These are phyloP conservation scores for Carollia perspicillata DNA, from an alignment of 2,113 vertebrate genomes.

Conservation along the genomic window DNA sequence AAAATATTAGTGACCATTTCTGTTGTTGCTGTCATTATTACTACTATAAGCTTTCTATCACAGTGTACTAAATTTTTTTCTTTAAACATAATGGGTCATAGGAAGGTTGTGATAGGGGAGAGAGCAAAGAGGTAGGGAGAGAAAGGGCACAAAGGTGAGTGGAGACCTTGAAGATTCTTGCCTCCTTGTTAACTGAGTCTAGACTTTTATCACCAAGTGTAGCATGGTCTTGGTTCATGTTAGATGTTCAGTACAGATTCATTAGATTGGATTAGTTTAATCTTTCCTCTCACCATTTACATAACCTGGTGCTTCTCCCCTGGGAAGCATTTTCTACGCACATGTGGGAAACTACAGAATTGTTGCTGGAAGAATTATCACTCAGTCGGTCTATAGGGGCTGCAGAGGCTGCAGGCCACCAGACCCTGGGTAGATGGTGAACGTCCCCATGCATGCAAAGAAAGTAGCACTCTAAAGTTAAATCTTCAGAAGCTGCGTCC, in stretches of 20 bases:
- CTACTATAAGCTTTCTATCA: neutral
- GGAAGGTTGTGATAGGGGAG: neutral
- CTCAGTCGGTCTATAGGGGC: neutral
- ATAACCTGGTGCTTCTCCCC: neutral
- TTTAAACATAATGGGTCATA: neutral
- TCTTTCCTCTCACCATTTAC: neutral
- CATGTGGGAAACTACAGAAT: neutral
- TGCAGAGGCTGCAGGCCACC: neutral
- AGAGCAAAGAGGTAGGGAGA: neutral
- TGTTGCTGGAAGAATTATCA: neutral
- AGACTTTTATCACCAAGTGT: neutral
- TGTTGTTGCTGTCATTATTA: neutral
- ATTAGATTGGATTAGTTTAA: neutral
- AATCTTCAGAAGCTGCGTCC: neutral
- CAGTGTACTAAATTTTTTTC: neutral
- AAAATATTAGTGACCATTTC: neutral
- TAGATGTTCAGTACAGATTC: neutral
- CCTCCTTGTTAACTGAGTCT: neutral
- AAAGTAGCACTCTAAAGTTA: accelerated
- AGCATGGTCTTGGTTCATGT: neutral
- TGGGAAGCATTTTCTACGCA: neutral
- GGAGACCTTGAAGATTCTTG: neutral
- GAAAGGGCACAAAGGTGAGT: neutral
- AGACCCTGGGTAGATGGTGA: too few species aligned
- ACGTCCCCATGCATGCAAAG: neutral